Percentiles rank a stretch among this genome's conserved stretches.
These are phyloP conservation scores for Theonella swinhoei DNA, from an alignment of 37 sponge, comb jelly and placozoan genomes.

Conservation along the genomic window DNA sequence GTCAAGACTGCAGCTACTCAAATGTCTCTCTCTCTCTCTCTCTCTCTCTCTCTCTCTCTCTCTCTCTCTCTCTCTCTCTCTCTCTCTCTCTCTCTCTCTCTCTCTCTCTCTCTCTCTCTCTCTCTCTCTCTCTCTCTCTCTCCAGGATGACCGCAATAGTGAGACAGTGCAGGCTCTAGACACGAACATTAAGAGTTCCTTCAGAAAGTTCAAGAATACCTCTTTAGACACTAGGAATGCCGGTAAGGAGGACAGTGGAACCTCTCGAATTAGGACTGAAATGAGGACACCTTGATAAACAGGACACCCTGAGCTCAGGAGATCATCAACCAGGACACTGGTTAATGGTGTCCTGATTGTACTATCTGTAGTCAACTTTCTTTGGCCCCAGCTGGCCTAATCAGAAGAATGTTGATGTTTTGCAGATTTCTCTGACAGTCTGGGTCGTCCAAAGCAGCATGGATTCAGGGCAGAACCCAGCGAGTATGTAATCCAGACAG, in stretches of 20 bases:
- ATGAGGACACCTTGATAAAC: too few relatives aligned
- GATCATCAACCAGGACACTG: too few relatives aligned
- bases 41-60: neutral
- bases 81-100: neutral
- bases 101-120: neutral
- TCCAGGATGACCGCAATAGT: conserved; percentile 62
- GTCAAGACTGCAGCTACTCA: neutral
- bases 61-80: neutral
- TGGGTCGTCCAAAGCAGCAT: conserved; percentile 22
- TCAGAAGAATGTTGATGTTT: neutral
- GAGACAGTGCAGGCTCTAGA: conserved; percentile 24
- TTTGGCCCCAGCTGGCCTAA: too few relatives aligned
- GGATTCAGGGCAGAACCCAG: conserved; percentile 51
- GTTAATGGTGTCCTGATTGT: too few relatives aligned
- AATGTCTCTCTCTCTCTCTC: neutral
- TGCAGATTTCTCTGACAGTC: conserved; percentile 58
- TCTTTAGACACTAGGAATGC: conserved; percentile 21
- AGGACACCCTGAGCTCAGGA: too few relatives aligned
- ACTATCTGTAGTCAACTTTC: too few relatives aligned
- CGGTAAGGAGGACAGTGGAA: too few relatives aligned
- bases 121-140: too few relatives aligned
- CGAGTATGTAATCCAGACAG: conserved; percentile 28
- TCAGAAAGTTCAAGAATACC: conserved; percentile 48
- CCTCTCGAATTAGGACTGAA: too few relatives aligned
- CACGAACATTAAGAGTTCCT: conserved; percentile 30